Evolutionary conservation across 2,797 vertebrate genomes (phyloP).

Genomic region (Sebastes diploproa): DNA sequence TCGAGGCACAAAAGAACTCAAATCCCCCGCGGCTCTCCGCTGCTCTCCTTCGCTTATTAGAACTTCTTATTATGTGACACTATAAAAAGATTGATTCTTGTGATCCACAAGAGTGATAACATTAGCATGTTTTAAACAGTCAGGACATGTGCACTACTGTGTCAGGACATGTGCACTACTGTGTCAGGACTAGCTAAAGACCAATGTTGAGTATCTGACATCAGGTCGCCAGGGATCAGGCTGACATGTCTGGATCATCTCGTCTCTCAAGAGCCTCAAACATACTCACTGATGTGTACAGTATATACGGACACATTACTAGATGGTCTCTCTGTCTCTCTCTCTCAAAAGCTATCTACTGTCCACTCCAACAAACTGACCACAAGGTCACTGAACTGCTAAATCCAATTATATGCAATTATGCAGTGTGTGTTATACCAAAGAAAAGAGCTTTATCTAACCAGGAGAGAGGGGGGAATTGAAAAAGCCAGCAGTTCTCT

Average conservation of each 20-base stretch:
- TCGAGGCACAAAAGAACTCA: slow-evolving; percentile 42
- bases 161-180: slow-evolving; percentile 12
- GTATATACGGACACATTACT: background rate
- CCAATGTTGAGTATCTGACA: slow-evolving; percentile 1
- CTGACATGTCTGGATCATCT: slow-evolving; percentile 14
- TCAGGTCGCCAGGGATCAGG: slow-evolving; percentile 17
- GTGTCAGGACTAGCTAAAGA: slow-evolving; percentile 27
- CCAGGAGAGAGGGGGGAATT: background rate
- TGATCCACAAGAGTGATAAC: slow-evolving; percentile 34
- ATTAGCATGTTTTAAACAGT: slow-evolving; percentile 39
- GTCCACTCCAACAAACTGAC: slow-evolving; percentile 47
- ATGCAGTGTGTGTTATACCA: slow-evolving; percentile 49
- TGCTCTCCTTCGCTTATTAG: slow-evolving; percentile 50
- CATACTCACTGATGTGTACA: background rate
- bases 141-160: background rate
- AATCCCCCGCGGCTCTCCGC: slow-evolving; percentile 42
- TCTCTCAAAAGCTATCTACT: slow-evolving; percentile 10
- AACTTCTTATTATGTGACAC: slow-evolving; percentile 40
- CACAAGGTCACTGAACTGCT: slow-evolving; percentile 65
- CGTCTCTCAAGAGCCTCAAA: slow-evolving; percentile 13
- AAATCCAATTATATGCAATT: slow-evolving; percentile 76
- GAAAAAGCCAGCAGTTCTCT: slow-evolving; percentile 26
- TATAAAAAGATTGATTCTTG: slow-evolving; percentile 42
- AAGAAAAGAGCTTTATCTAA: slow-evolving; percentile 52
- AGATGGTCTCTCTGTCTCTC: background rate